These are phyloP conservation scores for Monopterus albus DNA, from an alignment of 2,113 vertebrate genomes.

Conservation along the genomic window DNA sequence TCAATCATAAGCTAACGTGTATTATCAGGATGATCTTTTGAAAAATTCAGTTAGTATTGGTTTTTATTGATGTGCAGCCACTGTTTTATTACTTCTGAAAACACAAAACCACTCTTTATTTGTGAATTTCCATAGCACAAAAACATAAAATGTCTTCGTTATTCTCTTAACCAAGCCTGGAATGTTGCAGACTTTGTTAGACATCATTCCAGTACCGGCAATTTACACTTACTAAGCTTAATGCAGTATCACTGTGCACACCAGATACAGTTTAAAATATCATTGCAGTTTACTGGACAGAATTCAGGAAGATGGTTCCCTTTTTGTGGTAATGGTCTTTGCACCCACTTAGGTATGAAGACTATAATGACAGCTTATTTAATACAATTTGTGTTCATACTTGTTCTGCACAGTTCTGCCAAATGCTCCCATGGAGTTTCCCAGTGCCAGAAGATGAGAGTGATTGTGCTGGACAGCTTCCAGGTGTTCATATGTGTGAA, in stretches of 20 bases:
- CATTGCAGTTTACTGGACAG: background rate
- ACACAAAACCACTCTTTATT: background rate
- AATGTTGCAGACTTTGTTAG: no score
- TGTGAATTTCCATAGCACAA: background rate
- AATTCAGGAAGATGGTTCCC: background rate
- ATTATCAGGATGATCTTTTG: no score
- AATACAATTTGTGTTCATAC: slow-evolving; percentile 1
- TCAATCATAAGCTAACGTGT: no score
- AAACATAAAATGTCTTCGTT: background rate
- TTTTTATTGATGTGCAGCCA: no score
- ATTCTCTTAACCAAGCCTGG: background rate
- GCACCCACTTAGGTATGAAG: background rate
- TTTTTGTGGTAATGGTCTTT: background rate
- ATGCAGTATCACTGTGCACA: no score
- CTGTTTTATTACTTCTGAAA: background rate
- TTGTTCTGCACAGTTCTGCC: background rate
- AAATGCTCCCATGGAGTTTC: slow-evolving; percentile 12
- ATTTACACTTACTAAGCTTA: background rate
- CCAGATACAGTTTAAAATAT: background rate
- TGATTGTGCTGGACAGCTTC: slow-evolving; percentile 11
- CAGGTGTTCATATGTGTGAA: slow-evolving; percentile 13
- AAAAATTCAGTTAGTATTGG: background rate
- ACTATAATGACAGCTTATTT: slow-evolving; percentile 3
- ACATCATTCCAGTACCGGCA: background rate
- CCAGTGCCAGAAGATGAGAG: background rate